phyloP scores from a whole-genome alignment of 2,888 invertebrate genomes.

The Lasioglossum figueresi region DNA sequence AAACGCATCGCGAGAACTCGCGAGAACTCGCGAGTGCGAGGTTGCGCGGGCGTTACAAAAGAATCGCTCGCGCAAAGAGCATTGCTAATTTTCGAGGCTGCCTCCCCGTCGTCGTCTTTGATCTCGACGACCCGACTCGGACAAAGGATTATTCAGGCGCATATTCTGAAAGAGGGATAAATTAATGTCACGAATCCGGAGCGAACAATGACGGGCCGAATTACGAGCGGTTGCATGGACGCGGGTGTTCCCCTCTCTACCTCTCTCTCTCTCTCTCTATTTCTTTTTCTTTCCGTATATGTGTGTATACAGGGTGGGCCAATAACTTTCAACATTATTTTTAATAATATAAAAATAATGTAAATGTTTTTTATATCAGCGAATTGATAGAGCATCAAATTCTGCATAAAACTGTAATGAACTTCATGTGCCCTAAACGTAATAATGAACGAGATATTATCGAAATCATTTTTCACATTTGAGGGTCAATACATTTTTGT shows the following conservation, averaged over 20 bases:
- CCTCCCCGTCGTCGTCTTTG: constrained; percentile 42
- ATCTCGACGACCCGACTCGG: constrained; percentile 49
- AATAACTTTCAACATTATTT: background rate
- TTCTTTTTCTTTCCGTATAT: background rate
- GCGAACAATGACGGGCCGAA: constrained; percentile 57
- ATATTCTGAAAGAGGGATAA: constrained; percentile 48
- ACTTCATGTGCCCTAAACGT: too few relatives aligned
- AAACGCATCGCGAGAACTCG: background rate
- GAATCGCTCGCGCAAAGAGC: constrained; percentile 52
- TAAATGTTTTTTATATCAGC: too few relatives aligned
- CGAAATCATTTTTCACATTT: too few relatives aligned
- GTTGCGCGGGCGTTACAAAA: constrained; percentile 13
- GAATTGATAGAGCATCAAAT: too few relatives aligned
- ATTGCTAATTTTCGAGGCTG: constrained; percentile 49
- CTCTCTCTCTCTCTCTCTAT: background rate
- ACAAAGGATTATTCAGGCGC: constrained; percentile 41
- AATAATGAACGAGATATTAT: too few relatives aligned
- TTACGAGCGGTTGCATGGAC: constrained; percentile 30
- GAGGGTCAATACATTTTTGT: too few relatives aligned
- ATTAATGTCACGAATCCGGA: constrained; percentile 59
- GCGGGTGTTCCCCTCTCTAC: background rate
- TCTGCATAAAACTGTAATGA: too few relatives aligned
- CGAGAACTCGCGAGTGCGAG: background rate
- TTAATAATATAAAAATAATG: background rate
- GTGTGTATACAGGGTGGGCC: background rate